These are phyloP conservation scores for Congeria kusceri DNA, from an alignment of 2,888 invertebrate species.

Conservation along the genomic window DNA sequence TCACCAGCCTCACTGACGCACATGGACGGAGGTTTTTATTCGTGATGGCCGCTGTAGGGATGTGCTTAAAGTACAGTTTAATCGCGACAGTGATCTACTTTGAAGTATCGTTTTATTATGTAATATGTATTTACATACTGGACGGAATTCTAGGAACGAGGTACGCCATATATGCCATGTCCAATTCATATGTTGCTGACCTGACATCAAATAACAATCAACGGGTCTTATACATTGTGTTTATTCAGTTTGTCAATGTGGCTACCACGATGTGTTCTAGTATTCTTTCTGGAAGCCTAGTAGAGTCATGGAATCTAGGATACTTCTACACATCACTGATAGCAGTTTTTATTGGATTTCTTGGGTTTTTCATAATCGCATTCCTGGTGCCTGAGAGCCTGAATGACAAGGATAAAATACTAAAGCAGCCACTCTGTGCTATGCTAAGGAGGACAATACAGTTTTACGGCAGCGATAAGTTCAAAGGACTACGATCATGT, in stretches of 20 bases:
- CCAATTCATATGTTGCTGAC: constrained; percentile 54
- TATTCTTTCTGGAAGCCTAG: constrained; percentile 38
- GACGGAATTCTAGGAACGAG: constrained; percentile 33
- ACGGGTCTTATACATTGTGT: constrained; percentile 41
- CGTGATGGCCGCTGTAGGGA: constrained; percentile 32
- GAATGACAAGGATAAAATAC: constrained; percentile 1
- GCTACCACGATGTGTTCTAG: constrained; percentile 20
- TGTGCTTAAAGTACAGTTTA: constrained; percentile 13
- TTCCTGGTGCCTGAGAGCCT: constrained; percentile 49
- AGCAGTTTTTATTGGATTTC: constrained; percentile 9
- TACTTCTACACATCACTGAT: constrained; percentile 37
- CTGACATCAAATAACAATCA: constrained; percentile 28
- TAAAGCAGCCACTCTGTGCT: constrained; percentile 4
- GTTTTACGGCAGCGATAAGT: constrained; percentile 45
- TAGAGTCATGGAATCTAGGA: constrained; percentile 39
- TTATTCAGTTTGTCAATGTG: constrained; percentile 30
- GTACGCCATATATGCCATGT: constrained; percentile 14
- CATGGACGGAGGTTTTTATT: constrained; percentile 52
- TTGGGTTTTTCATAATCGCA: constrained; percentile 20
- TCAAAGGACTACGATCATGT: constrained; percentile 41
- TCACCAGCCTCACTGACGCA: constrained; percentile 44
- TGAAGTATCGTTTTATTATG: constrained; percentile 8
- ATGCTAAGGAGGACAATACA: constrained; percentile 26
- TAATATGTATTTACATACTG: constrained; percentile 15
- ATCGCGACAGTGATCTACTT: constrained; percentile 21